Evolutionary conservation across 2,888 invertebrate species (phyloP).

Genomic region (Lepidonotus clava): DNA sequence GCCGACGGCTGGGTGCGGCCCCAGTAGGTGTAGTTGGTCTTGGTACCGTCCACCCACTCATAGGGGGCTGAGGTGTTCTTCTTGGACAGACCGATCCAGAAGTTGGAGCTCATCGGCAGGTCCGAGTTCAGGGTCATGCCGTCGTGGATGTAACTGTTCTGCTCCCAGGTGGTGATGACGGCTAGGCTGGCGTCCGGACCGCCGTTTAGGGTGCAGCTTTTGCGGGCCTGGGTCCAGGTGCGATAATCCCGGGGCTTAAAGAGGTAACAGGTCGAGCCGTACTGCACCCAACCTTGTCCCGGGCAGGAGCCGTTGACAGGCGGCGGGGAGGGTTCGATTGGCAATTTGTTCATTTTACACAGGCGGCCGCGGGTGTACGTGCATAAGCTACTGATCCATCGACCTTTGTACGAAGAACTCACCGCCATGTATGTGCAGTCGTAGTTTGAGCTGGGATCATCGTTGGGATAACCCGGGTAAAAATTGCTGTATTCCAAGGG

Average conservation of each 20-base stretch:
- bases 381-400: neutral
- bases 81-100: neutral
- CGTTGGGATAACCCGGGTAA: slow-evolving; percentile 58
- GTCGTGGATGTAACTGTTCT: neutral
- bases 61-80: neutral
- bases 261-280: slow-evolving; percentile 58
- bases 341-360: slow-evolving; percentile 1
- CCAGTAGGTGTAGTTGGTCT: neutral
- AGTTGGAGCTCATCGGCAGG: neutral
- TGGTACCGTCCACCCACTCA: slow-evolving; percentile 1
- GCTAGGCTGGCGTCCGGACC: neutral
- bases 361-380: neutral
- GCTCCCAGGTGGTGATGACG: neutral
- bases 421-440: neutral
- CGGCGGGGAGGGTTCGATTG: slow-evolving; percentile 25
- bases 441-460: neutral
- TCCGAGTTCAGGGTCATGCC: neutral
- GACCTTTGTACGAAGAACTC: neutral
- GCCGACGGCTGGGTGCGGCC: neutral
- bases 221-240: slow-evolving; percentile 56
- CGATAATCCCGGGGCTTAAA: slow-evolving; percentile 51
- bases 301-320: slow-evolving; percentile 55
- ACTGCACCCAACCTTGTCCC: slow-evolving; percentile 47
- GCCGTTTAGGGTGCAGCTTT: neutral
- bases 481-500: slow-evolving; percentile 57